Evolutionary conservation across 1,140 invertebrate genomes (phyloP).

Genomic region (Paramacrobiotus metropolitanus): DNA sequence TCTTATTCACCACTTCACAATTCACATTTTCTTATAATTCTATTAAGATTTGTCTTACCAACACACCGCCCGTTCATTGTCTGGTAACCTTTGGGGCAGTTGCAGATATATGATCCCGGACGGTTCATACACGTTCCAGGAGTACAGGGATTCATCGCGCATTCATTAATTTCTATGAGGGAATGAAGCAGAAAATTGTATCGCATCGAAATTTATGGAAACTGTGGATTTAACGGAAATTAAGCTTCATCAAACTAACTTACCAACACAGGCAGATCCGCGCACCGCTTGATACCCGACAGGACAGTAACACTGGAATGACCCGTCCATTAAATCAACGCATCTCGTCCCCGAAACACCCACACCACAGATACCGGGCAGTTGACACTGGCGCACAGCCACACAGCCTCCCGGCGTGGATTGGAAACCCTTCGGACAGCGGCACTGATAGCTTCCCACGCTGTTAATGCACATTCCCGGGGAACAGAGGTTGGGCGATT

Average conservation of each 20-base stretch:
- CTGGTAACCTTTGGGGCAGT: constrained; percentile 58
- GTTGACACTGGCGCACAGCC: neutral
- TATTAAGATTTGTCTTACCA: too few species aligned
- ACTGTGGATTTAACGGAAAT: too few species aligned
- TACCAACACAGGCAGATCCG: constrained; percentile 32
- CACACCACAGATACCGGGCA: neutral
- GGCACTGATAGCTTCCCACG: constrained; percentile 53
- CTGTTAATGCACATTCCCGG: constrained; percentile 58
- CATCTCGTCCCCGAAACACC: neutral
- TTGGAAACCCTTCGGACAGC: constrained; percentile 47
- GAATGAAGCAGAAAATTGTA: too few species aligned
- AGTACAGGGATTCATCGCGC: constrained; percentile 42
- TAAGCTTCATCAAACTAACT: too few species aligned
- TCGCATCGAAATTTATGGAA: too few species aligned
- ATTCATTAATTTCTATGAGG: constrained; percentile 67
- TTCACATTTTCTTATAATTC: too few species aligned
- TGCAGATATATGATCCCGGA: constrained; percentile 53
- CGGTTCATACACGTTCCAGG: constrained; percentile 56
- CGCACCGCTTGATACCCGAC: neutral
- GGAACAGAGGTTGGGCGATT: constrained; percentile 54
- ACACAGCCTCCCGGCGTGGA: constrained; percentile 6
- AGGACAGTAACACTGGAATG: neutral
- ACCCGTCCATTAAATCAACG: neutral
- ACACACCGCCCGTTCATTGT: neutral
- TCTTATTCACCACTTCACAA: too few species aligned